These are phyloP conservation scores for Characodon lateralis DNA, from an alignment of 2,797 vertebrate species.

Conservation along the genomic window DNA sequence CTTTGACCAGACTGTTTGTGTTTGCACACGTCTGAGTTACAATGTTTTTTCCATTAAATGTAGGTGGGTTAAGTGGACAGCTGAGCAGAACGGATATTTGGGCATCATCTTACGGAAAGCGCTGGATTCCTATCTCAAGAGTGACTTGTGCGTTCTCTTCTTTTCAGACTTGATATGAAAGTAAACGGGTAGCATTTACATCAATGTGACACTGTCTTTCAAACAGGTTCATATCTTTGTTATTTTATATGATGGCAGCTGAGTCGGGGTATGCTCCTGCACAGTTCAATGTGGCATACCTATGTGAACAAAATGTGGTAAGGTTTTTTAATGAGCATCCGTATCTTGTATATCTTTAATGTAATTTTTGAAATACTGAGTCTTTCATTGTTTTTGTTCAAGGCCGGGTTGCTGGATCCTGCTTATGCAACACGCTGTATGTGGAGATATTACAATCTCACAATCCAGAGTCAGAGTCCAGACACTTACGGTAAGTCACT, in stretches of 20 bases:
- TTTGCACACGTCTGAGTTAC: background rate
- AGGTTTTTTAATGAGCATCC: slow-evolving; percentile 46
- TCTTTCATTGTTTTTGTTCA: background rate
- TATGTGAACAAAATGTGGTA: slow-evolving; percentile 81
- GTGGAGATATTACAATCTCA: slow-evolving; percentile 83
- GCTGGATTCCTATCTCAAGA: slow-evolving; percentile 78
- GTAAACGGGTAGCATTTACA: background rate
- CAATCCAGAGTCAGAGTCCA: slow-evolving; percentile 71
- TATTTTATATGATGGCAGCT: slow-evolving; percentile 81
- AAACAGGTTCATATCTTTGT: slow-evolving; percentile 76
- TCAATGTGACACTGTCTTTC: slow-evolving; percentile 7
- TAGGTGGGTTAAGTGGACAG: slow-evolving; percentile 84
- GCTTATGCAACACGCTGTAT: slow-evolving; percentile 69
- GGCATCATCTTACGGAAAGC: slow-evolving; percentile 77
- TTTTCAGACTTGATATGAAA: slow-evolving; percentile 6
- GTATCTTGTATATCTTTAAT: background rate
- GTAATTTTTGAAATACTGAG: background rate
- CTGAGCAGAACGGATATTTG: slow-evolving; percentile 84
- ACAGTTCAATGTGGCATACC: slow-evolving; percentile 82
- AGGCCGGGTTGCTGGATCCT: slow-evolving; percentile 72
- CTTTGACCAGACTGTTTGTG: background rate
- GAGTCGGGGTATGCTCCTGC: slow-evolving; percentile 80
- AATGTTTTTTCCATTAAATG: slow-evolving; percentile 20
- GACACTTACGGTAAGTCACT: slow-evolving; percentile 73
- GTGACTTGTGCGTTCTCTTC: slow-evolving; percentile 69